Evolutionary conservation across 2,797 vertebrate species (phyloP).

Genomic region (Sparidentex hasta): DNA sequence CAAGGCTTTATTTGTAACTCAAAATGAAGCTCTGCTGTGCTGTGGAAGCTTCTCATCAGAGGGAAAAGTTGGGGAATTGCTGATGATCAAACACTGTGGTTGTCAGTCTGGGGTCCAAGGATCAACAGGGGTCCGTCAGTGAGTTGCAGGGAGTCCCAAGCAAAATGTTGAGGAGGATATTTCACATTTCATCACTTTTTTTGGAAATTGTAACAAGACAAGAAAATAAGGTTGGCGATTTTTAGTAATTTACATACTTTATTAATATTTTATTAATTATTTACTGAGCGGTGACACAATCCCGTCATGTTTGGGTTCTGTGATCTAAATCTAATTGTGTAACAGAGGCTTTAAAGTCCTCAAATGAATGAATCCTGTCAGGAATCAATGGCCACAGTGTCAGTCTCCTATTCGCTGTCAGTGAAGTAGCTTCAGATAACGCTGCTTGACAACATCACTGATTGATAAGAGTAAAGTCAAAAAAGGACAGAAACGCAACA

Average conservation of each 20-base stretch:
- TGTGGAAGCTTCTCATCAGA: neutral
- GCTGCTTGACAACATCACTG: slow-evolving; percentile 22
- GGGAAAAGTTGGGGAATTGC: neutral
- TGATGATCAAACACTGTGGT: neutral
- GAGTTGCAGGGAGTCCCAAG: too few relatives aligned
- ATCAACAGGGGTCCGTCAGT: too few relatives aligned
- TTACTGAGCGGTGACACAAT: too few relatives aligned
- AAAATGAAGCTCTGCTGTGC: neutral
- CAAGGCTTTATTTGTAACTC: neutral
- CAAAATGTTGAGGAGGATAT: too few relatives aligned
- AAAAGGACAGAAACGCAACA: neutral
- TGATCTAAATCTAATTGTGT: neutral
- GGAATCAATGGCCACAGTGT: neutral
- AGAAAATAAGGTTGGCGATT: too few relatives aligned
- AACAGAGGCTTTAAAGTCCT: neutral
- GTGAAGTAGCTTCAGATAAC: neutral
- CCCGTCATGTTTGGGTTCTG: too few relatives aligned
- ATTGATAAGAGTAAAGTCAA: slow-evolving; percentile 11
- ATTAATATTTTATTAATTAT: too few relatives aligned
- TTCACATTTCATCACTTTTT: too few relatives aligned
- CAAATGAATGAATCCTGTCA: slow-evolving; percentile 28
- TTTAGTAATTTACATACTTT: too few relatives aligned
- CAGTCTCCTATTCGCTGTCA: slow-evolving; percentile 4
- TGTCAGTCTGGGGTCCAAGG: too few relatives aligned
- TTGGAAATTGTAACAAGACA: too few relatives aligned